Evolutionary conservation across 2,797 vertebrate genomes (phyloP), one percentile per base, ranked within the genome.

Genomic region (Melanotaenia pygmaea): DNA sequence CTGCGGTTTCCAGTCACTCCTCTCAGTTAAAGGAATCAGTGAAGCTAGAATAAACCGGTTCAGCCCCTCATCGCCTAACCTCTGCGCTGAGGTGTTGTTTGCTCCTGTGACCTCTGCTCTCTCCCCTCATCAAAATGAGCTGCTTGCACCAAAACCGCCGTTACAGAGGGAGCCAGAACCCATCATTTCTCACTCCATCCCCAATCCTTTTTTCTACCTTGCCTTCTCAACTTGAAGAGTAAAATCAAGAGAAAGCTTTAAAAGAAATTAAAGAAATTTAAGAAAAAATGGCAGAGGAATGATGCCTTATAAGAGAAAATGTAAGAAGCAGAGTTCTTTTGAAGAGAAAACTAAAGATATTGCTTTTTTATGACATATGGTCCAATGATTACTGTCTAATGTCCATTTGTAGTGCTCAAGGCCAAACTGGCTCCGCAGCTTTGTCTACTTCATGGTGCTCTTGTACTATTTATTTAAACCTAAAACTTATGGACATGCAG

Each of bases 41-140:
- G 59, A 53, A 67, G 57, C 70, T 59, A 59, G 74, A 82, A 76
- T 67, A 70, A 77, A 61, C 67, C 67, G 35, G 76, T 79, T 68
- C 35, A 72, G 74, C 81, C 80, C 75, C 80, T 77, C 67, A 24
- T 60, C 20, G 61, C 65, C 64, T 91, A 82, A 89, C 89, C 87
- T 88, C 82, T 84, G 85, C 85, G 80, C 84, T 13, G 10, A 84
- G 77, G 74, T 82, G 86, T 79, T 88, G 79, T 86, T 91, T 77
- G 72, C 80, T 83, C 82, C 80, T 11, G 8, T 86, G 74, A 82
- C 76, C 65, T 57, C 32, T 35, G 61, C 76, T 43, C 79, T 35
- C 64, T 28, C 63, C 35, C 26, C 81, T 80, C 80, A 64, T 89
- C 85, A 83, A 85, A 81, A 79, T 59, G 64, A 82, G 71, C 82